Conservation (phyloP, 2,797 vertebrate species). For the Hipposideros larvatus region DNA sequence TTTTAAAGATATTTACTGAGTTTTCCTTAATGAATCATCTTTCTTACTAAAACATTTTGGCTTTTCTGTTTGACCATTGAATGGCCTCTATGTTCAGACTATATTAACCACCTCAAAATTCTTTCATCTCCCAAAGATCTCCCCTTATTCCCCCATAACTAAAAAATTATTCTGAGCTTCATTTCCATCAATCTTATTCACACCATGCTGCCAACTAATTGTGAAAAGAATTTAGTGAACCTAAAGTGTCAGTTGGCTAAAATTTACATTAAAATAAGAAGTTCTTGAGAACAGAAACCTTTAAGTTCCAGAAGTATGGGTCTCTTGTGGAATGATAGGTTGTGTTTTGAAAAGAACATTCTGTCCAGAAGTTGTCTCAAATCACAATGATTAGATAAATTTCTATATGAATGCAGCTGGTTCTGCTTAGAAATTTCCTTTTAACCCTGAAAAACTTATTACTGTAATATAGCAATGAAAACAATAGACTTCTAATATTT, state of each 20-base stretch:
- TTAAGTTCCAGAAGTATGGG: neutral
- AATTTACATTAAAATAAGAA: neutral
- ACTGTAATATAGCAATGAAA: neutral
- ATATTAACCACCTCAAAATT: neutral
- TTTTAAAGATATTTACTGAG: neutral
- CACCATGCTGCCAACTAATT: neutral
- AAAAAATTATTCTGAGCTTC: neutral
- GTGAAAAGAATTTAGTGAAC: neutral
- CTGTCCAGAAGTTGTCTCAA: neutral
- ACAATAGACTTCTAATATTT: neutral
- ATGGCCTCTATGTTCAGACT: neutral
- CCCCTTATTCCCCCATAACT: neutral
- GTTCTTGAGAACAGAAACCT: neutral
- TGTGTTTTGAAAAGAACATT: neutral
- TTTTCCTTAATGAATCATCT: neutral
- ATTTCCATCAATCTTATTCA: neutral
- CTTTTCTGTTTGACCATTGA: neutral
- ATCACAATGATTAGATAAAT: neutral
- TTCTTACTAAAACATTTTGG: neutral
- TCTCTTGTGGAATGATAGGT: constrained; percentile 23
- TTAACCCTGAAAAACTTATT: neutral
- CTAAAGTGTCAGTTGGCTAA: neutral
- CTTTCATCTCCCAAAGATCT: neutral
- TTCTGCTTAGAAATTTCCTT: neutral
- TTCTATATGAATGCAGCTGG: neutral